A percentile compares a stretch with the other conserved stretches of the same genome.
These are phyloP conservation scores for Patiria pectinifera DNA, from an alignment of 53 echinoderm and acorn worm genomes.

Conservation along the genomic window DNA sequence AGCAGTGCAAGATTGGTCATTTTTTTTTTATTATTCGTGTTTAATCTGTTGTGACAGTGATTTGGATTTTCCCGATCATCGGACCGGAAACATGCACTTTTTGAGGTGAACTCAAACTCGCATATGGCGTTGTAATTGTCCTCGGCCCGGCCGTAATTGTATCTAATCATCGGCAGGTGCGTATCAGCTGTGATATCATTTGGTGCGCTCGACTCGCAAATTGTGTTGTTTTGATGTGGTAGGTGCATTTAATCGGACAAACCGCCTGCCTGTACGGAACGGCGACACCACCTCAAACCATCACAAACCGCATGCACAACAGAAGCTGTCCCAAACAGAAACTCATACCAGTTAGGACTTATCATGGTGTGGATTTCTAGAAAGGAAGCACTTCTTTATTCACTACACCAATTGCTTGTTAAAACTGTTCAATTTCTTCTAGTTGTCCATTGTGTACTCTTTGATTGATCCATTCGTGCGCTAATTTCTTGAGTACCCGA, in stretches of 20 bases:
- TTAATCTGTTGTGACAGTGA: neutral
- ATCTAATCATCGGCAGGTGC: neutral
- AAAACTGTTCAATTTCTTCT: no score
- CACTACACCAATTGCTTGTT: no score
- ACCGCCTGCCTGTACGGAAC: neutral
- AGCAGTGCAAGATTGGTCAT: neutral
- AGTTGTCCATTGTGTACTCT: no score
- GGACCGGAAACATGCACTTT: neutral
- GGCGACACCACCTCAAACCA: neutral
- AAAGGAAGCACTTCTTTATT: no score
- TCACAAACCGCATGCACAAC: no score
- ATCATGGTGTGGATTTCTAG: no score
- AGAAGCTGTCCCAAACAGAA: no score
- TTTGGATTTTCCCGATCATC: neutral
- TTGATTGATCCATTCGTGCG: no score
- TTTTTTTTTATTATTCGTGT: neutral
- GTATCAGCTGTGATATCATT: neutral
- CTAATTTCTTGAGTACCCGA: no score
- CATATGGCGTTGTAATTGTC: neutral
- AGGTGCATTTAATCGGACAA: neutral
- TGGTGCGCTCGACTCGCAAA: neutral
- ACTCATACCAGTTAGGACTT: no score
- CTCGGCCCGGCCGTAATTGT: neutral
- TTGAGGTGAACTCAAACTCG: neutral
- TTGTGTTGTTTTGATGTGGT: neutral